These are phyloP conservation scores for Neuroterus valhalla DNA, from an alignment of 1,140 invertebrate species.

Conservation along the genomic window DNA sequence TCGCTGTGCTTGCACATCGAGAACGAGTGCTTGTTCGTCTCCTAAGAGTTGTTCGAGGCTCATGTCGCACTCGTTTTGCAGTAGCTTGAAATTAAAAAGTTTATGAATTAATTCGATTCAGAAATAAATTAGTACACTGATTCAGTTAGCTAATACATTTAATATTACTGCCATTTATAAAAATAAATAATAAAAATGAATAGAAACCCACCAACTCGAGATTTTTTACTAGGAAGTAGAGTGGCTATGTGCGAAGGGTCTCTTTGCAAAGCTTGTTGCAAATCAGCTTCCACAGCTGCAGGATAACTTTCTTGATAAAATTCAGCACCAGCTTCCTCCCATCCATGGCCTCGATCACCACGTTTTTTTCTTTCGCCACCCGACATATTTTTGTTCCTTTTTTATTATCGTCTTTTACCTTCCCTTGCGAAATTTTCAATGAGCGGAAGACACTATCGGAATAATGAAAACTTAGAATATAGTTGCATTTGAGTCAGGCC, in stretches of 20 bases:
- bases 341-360: slow-evolving; percentile 78
- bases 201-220: slow-evolving; percentile 78
- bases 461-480: background rate
- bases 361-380: slow-evolving; percentile 78
- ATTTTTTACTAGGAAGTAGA: slow-evolving; percentile 85
- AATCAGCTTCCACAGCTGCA: slow-evolving; percentile 80
- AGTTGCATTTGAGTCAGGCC: too few relatives aligned
- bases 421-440: background rate
- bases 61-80: slow-evolving; percentile 74
- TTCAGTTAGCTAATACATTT: background rate
- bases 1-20: slow-evolving; percentile 78
- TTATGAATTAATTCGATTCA: slow-evolving; percentile 39
- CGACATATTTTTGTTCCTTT: slow-evolving; percentile 72
- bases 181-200: slow-evolving; percentile 11
- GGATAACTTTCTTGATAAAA: slow-evolving; percentile 92
- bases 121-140: slow-evolving; percentile 8
- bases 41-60: slow-evolving; percentile 76
- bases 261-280: slow-evolving; percentile 79
- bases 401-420: background rate
- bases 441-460: background rate
- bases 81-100: slow-evolving; percentile 68
- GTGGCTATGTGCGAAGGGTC: slow-evolving; percentile 85
- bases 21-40: slow-evolving; percentile 80
- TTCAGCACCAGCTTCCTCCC: slow-evolving; percentile 90
- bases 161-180: slow-evolving; percentile 9